A percentile compares a stretch with the other conserved stretches of the same genome.
Conservation (phyloP, 2,113 vertebrate species). For the Pluvianellus socialis region DNA sequence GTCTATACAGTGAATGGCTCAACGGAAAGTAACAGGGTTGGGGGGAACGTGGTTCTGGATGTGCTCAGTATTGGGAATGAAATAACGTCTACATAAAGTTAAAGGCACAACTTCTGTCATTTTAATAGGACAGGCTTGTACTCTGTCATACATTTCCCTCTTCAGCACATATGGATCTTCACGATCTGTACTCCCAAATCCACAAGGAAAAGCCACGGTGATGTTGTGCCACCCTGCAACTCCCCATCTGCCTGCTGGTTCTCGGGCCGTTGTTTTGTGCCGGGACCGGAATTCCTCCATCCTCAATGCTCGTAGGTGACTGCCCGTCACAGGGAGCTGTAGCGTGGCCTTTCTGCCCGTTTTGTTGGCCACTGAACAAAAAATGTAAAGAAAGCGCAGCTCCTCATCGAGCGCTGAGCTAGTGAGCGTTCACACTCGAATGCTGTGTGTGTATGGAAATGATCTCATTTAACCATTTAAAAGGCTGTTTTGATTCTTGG, state of each 20-base stretch:
- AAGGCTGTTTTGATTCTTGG: neutral
- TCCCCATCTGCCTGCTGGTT: neutral
- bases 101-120: neutral
- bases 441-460: neutral
- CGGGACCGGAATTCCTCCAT: neutral
- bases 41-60: neutral
- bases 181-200: neutral
- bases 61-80: neutral
- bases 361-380: neutral
- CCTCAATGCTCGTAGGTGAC: fast-evolving
- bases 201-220: neutral
- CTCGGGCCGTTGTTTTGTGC: neutral
- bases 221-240: neutral
- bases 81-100: neutral
- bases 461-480: neutral
- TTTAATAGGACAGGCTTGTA: neutral
- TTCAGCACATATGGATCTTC: neutral
- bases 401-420: fast-evolving
- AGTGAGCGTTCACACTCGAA: fast-evolving
- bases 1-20: neutral
- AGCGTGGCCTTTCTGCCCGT: neutral
- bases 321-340: neutral
- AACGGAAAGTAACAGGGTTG: neutral
- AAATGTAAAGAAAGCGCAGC: fast-evolving
- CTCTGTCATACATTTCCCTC: neutral